Conservation (phyloP, 1,140 invertebrate species). For the Ganaspis sp. region DNA sequence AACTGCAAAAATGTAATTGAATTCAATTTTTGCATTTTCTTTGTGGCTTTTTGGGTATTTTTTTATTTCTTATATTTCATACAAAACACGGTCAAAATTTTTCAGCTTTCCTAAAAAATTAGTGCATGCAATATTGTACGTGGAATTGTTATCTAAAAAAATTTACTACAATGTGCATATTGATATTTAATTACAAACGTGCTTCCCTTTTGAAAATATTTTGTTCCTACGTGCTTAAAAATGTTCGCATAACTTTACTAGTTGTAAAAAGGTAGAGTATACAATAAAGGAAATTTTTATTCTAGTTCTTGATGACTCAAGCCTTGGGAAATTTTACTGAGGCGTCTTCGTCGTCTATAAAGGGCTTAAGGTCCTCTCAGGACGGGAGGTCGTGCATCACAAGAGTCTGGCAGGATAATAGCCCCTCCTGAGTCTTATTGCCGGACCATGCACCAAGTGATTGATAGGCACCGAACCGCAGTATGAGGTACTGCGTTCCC, state of each 20-base stretch:
- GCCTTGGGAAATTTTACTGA: conserved; percentile 21
- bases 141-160: too few relatives aligned
- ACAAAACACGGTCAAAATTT: too few relatives aligned
- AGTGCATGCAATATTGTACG: too few relatives aligned
- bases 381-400: conserved; percentile 73
- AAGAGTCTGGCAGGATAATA: conserved; percentile 73
- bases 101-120: too few relatives aligned
- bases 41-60: too few relatives aligned
- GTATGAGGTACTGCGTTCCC: conserved; percentile 5
- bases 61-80: too few relatives aligned
- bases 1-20: too few relatives aligned
- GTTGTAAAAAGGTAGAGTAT: not conserved
- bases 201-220: too few relatives aligned
- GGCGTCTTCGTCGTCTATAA: conserved; percentile 13
- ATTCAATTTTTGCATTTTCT: too few relatives aligned
- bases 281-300: not conserved
- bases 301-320: conserved; percentile 10
- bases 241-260: not conserved
- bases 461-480: conserved; percentile 69
- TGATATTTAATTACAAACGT: too few relatives aligned
- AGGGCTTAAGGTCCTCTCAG: conserved; percentile 57
- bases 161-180: too few relatives aligned
- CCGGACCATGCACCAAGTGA: conserved; percentile 67
- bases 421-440: conserved; percentile 65
- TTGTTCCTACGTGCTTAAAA: too few relatives aligned